phyloP scores from a whole-genome alignment of 1,140 invertebrate genomes.

The Sitophilus oryzae region DNA sequence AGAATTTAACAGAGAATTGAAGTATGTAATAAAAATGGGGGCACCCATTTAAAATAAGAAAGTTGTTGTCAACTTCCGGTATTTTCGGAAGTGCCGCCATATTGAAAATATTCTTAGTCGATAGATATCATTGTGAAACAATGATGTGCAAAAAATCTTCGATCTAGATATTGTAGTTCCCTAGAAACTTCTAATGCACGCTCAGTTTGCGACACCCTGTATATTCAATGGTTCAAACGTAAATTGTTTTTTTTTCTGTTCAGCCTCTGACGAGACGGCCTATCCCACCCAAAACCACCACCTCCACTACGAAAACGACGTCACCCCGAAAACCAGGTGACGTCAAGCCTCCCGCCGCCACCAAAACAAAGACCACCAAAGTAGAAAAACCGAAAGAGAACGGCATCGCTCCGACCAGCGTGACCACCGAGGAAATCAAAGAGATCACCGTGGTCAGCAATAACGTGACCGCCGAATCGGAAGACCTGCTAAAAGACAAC shows the following conservation, averaged over 20 bases:
- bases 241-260: background rate
- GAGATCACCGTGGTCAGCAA: slow-evolving; percentile 32
- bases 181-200: no score
- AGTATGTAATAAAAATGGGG: no score
- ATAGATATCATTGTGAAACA: no score
- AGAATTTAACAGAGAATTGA: no score
- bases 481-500: slow-evolving; percentile 36
- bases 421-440: slow-evolving; percentile 32
- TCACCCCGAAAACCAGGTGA: slow-evolving; percentile 33
- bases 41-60: no score
- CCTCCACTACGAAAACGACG: slow-evolving; percentile 24
- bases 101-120: no score
- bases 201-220: no score
- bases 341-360: slow-evolving; percentile 13
- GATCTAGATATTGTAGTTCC: no score
- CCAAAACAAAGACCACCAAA: slow-evolving; percentile 33
- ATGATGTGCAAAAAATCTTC: no score
- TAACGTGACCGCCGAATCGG: slow-evolving; percentile 20
- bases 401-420: slow-evolving; percentile 26
- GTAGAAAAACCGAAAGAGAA: slow-evolving; percentile 36
- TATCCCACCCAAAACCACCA: slow-evolving; percentile 30
- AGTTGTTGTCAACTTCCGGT: no score
- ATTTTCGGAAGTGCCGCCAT: no score
- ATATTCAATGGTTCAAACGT: background rate
- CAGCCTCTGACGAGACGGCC: slow-evolving; percentile 25